phyloP scores from a whole-genome alignment of 2,888 invertebrate genomes.

The Drosophila paracracens region DNA sequence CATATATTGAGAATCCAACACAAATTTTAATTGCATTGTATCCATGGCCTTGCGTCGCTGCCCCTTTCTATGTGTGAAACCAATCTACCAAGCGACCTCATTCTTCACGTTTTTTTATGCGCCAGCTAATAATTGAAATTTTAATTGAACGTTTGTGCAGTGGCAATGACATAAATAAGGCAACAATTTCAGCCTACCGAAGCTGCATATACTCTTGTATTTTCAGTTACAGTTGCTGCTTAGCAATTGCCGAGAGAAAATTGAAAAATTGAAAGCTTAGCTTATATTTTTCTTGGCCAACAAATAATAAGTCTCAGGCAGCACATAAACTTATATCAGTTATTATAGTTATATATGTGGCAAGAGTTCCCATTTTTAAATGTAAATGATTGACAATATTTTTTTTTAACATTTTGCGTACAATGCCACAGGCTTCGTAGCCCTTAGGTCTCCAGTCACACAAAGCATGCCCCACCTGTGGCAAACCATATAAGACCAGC shows the following conservation, averaged over 20 bases:
- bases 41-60: slow-evolving; percentile 1
- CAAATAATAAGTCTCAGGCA: not conserved
- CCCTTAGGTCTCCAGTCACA: not conserved
- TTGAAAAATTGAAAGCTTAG: not conserved
- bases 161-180: slow-evolving; percentile 60
- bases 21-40: slow-evolving; percentile 35
- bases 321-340: not conserved
- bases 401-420: not conserved
- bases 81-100: not conserved
- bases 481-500: not conserved
- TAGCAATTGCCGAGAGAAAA: not conserved
- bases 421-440: not conserved
- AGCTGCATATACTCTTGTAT: not conserved
- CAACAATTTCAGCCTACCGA: slow-evolving; percentile 36
- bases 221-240: not conserved
- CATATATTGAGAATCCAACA: slow-evolving; percentile 5
- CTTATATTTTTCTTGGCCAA: not conserved
- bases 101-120: slow-evolving; percentile 27
- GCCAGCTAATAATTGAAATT: slow-evolving; percentile 72
- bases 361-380: not conserved
- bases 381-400: not conserved
- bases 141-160: slow-evolving; percentile 67
- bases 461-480: not conserved
- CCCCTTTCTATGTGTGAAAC: not conserved
- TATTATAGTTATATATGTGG: not conserved